phyloP scores from a whole-genome alignment of 2,113 vertebrate species.

The Caretta caretta region DNA sequence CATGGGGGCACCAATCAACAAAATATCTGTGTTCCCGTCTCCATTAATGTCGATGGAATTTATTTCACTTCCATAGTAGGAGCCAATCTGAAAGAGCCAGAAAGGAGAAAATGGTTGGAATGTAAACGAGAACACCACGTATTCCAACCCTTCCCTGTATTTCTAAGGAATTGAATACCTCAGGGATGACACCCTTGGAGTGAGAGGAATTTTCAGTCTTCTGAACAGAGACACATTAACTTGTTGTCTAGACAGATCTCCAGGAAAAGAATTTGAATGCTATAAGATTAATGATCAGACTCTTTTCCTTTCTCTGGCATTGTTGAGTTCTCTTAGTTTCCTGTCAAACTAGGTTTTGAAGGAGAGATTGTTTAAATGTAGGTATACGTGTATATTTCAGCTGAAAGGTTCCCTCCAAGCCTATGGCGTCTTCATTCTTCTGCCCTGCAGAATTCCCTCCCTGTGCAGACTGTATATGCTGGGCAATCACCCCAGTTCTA shows the following conservation, averaged over 20 bases:
- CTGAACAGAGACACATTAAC: background rate
- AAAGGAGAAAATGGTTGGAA: background rate
- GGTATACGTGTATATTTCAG: background rate
- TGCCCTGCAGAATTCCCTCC: background rate
- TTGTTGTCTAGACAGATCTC: background rate
- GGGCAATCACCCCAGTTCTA: background rate
- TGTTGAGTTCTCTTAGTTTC: background rate
- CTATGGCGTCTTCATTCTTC: background rate
- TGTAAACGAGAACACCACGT: rapidly evolving
- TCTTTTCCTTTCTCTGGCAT: background rate
- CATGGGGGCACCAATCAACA: slow-evolving; percentile 96
- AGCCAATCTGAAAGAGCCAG: slow-evolving; percentile 88
- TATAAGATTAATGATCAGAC: background rate
- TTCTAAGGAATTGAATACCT: rapidly evolving
- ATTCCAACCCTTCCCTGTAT: rapidly evolving
- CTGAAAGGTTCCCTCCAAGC: background rate
- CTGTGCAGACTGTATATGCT: background rate
- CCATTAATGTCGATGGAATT: slow-evolving; percentile 87
- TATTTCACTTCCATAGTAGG: slow-evolving; percentile 96
- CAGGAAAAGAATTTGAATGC: background rate
- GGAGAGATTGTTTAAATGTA: background rate
- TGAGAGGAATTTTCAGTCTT: background rate
- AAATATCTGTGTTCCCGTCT: slow-evolving; percentile 88
- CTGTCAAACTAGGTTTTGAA: background rate
- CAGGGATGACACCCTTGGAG: background rate